A percentile compares a stretch with the other conserved stretches of the same genome.
These are phyloP conservation scores for Carterocephalus palaemon DNA, from an alignment of 2,888 invertebrate genomes.

Conservation along the genomic window DNA sequence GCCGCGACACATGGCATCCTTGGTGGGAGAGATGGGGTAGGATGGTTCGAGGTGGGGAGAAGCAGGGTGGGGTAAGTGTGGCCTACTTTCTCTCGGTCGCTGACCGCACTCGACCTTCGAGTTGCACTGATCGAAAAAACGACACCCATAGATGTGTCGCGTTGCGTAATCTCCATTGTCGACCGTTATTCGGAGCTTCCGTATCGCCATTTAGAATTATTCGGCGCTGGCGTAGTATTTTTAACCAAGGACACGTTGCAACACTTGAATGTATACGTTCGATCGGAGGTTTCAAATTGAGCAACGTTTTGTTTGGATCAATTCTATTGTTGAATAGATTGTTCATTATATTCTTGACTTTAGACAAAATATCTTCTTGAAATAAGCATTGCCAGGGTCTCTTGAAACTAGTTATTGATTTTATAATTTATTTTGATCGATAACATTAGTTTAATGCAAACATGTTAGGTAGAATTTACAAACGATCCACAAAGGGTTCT, in stretches of 20 bases:
- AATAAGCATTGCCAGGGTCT: too few species aligned
- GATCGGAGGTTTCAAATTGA: too few species aligned
- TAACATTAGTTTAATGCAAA: too few species aligned
- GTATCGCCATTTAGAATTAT: constrained; percentile 18
- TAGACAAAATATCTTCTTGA: too few species aligned
- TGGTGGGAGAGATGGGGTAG: constrained; percentile 30
- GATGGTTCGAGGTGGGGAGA: constrained; percentile 30
- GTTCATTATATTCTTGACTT: too few species aligned
- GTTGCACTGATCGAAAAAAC: constrained; percentile 59
- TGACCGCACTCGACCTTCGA: constrained; percentile 74
- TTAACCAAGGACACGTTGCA: background rate
- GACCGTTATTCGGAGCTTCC: constrained; percentile 37
- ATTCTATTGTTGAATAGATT: too few species aligned
- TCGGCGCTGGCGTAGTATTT: constrained; percentile 5
- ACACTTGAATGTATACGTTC: too few species aligned
- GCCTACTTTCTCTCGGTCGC: constrained; percentile 67
- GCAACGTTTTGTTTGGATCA: too few species aligned
- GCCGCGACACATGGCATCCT: constrained; percentile 49
- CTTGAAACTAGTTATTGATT: too few species aligned
- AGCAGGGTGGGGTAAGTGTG: constrained; percentile 48
- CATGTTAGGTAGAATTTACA: too few species aligned
- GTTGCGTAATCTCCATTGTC: constrained; percentile 56
- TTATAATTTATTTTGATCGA: too few species aligned
- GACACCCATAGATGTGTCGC: constrained; percentile 54
- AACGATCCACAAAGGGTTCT: too few species aligned